These are phyloP conservation scores for Corythornis vintsioides DNA, from an alignment of 2,113 vertebrate species.

Conservation along the genomic window DNA sequence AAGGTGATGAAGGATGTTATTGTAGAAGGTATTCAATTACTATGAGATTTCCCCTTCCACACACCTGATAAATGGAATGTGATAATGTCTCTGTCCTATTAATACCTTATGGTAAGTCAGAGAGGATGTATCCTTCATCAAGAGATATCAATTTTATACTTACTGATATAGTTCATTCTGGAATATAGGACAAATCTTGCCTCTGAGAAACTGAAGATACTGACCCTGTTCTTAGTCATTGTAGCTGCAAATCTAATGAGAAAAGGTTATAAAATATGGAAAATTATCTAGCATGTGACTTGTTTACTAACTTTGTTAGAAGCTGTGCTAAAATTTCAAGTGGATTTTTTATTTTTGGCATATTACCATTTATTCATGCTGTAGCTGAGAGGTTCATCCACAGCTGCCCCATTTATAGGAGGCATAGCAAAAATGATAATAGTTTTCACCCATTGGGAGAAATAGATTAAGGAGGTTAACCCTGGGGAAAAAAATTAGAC, in stretches of 20 bases:
- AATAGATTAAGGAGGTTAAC: background rate
- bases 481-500: background rate
- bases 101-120: slow-evolving; percentile 24
- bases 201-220: background rate
- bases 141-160: background rate
- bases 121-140: background rate
- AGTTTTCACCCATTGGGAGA: background rate
- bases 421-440: background rate
- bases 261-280: background rate
- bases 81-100: slow-evolving; percentile 24
- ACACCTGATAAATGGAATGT: slow-evolving; percentile 44
- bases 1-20: background rate
- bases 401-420: background rate
- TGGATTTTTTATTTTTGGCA: background rate
- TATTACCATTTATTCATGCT: background rate
- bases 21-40: slow-evolving; percentile 30
- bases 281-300: background rate
- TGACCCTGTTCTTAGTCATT: background rate
- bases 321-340: background rate
- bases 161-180: background rate
- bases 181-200: background rate
- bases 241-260: background rate
- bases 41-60: slow-evolving; percentile 5
- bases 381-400: background rate
- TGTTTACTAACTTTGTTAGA: background rate